Evolutionary conservation across 2,113 vertebrate species (phyloP).

Genomic region (Percopsis transmontana): DNA sequence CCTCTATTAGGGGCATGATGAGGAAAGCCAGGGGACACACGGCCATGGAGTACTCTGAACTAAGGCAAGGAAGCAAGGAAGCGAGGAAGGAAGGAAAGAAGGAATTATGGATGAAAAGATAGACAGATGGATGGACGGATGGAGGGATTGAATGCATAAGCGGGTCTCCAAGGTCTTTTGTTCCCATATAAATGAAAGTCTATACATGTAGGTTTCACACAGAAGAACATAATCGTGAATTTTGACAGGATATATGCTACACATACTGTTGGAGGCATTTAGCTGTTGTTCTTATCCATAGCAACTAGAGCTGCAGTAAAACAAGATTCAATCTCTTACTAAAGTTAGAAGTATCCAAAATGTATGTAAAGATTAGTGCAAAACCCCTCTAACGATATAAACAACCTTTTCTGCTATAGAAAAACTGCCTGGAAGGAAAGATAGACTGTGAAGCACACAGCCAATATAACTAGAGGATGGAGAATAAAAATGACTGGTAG

Average conservation of each 20-base stretch:
- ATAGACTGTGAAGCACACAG: no score
- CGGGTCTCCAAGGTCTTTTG: background rate
- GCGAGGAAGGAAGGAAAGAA: background rate
- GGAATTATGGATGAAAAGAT: background rate
- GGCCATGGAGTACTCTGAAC: background rate
- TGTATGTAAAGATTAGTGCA: no score
- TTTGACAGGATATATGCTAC: background rate
- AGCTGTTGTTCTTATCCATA: no score
- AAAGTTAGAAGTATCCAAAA: no score
- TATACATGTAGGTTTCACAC: background rate
- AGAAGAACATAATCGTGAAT: background rate
- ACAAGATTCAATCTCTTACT: no score
- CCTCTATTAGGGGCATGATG: slow-evolving; percentile 56
- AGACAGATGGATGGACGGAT: background rate
- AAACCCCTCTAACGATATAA: no score
- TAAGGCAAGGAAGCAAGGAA: slow-evolving; percentile 6
- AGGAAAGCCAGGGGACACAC: slow-evolving; percentile 38
- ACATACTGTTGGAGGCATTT: no score
- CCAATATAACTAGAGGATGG: no score
- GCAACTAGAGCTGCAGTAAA: no score
- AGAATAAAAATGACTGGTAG: no score
- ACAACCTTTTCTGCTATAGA: no score
- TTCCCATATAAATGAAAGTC: background rate
- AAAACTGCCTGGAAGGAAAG: no score
- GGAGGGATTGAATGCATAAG: background rate